Base-by-base conservation (phyloP, 2,888 invertebrate genomes). In the Tetranychus piercei region DNA sequence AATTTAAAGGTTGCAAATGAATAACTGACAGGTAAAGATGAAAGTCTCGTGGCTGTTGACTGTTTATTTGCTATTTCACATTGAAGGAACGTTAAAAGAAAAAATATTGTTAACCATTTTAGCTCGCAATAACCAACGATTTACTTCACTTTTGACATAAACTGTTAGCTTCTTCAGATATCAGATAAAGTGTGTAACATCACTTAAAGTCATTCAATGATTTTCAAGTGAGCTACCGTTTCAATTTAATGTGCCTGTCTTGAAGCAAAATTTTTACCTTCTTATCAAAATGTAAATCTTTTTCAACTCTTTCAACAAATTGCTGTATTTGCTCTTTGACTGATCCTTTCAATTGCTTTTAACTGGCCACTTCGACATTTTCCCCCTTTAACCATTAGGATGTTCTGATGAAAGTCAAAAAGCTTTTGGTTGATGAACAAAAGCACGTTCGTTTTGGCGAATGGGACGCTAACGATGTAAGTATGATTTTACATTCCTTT, bases 391-490 rank as follows among this genome's bases (percentile, higher is more conserved):
- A 23, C n/a, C n/a, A n/a, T 20, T 84, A 94, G 92, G 97, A 99
- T 79, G 86, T 90, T 15, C 84, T 99, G 78, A 80, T 87, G 75
- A 94, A 92, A 84, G 88, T 96, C 75, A 92, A 93, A 83, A 84
- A 87, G 18, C 85, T 91, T 77, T 84, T 97, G 79, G 85, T 90
- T 9, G 92, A 93, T 73, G 92, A 95, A 79, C 92, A 94, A 82
- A 91, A 90, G 83, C 94, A 95, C 82, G 88, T 97, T 79, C 87
- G 97, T 76, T 94, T 94, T 82, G 89, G 89, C 20, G 91, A 91
- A 79, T 97, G 95, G 95, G 92, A 89, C 83, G 88, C 87, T 0
- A 90, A 90, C 82, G 97, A 96, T 83, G 94, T 94, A 85, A 87
- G 87, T 73, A 20, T n/a, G 8, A 22, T 9, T 9, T 23, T 23